A percentile compares a stretch with the other conserved stretches of the same genome.
These are phyloP conservation scores for Melanerpes formicivorus DNA, from an alignment of 2,113 vertebrate genomes.

Conservation along the genomic window DNA sequence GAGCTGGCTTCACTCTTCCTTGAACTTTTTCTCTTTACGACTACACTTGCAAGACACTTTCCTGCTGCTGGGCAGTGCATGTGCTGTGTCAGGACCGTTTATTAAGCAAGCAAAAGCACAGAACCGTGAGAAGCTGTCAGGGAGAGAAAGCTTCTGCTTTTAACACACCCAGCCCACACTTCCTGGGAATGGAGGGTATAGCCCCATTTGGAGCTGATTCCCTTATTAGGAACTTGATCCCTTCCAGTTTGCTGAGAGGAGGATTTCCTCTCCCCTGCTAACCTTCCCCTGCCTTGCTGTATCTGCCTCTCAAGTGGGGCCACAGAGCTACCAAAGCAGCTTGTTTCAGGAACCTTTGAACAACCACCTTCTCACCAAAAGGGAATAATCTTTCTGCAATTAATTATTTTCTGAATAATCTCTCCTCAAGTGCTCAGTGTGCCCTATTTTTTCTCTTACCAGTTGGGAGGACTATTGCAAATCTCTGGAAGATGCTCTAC, in stretches of 20 bases:
- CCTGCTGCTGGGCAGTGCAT: constrained; percentile 1
- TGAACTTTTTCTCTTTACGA: constrained; percentile 57
- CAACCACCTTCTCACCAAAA: neutral
- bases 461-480: neutral
- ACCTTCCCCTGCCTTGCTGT: neutral
- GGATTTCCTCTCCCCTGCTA: neutral
- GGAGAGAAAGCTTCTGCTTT: constrained; percentile 1
- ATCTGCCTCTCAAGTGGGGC: neutral
- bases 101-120: constrained; percentile 18
- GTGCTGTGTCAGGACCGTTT: neutral
- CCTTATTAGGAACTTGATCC: constrained; percentile 12
- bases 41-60: constrained; percentile 17
- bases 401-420: neutral
- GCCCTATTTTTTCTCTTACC: neutral
- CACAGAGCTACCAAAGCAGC: neutral
- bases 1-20: constrained; percentile 64
- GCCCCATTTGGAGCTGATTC: neutral
- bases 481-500: neutral
- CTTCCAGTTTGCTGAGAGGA: neutral
- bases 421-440: neutral
- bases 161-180: neutral
- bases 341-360: neutral
- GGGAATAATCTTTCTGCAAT: neutral
- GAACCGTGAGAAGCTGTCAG: neutral
- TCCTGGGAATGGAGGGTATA: neutral